phyloP scores from a whole-genome alignment of 2,797 vertebrate genomes.

The Siniperca scherzeri region DNA sequence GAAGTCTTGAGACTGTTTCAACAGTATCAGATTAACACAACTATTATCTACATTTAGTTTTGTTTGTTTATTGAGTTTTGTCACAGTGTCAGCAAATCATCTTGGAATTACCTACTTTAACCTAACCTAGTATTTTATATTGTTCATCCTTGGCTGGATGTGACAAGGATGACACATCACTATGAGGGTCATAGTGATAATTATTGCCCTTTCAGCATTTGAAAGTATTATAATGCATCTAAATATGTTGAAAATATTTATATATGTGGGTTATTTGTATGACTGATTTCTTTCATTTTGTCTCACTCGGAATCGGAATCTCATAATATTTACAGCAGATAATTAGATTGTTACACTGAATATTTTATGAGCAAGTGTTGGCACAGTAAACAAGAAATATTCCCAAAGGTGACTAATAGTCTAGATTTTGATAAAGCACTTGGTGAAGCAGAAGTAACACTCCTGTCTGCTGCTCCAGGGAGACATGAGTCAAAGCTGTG shows the following conservation, averaged over 20 bases:
- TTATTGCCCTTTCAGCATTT: background rate
- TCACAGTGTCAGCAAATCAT: background rate
- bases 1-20: constrained; percentile 14
- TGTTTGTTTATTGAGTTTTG: background rate
- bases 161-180: background rate
- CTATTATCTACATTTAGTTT: background rate
- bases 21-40: background rate
- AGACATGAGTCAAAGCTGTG: constrained; percentile 71
- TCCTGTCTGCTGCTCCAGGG: constrained; percentile 35
- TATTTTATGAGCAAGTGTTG: background rate
- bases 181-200: background rate
- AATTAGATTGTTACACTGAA: background rate
- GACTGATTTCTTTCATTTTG: background rate
- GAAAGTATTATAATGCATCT: background rate
- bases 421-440: constrained; percentile 29
- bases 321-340: background rate
- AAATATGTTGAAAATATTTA: background rate
- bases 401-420: constrained; percentile 62
- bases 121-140: background rate
- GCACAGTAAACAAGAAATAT: constrained; percentile 22
- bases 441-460: constrained; percentile 55
- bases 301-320: background rate
- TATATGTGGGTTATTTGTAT: background rate
- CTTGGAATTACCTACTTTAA: background rate
- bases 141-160: background rate